phyloP scores from a whole-genome alignment of 2,888 invertebrate genomes.

The Dynastes hyllus region DNA sequence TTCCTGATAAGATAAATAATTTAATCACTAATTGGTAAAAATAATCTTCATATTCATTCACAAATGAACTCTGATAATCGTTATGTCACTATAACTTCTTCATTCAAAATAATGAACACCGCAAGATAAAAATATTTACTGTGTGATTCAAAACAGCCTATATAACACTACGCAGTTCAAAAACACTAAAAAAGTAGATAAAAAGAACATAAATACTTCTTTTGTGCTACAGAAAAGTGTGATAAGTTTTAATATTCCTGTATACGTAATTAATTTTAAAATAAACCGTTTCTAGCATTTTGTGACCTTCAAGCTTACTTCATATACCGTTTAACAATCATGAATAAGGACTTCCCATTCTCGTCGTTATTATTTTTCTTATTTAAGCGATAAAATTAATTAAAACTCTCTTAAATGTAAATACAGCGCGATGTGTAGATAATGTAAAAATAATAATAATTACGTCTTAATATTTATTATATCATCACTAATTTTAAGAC shows the following conservation, averaged over 20 bases:
- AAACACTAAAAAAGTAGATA: background rate
- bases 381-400: slow-evolving; percentile 50
- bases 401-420: slow-evolving; percentile 48
- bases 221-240: background rate
- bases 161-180: background rate
- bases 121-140: no score
- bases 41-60: no score
- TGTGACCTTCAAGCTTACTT: background rate
- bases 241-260: slow-evolving; percentile 16
- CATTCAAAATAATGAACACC: no score
- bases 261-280: background rate
- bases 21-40: no score
- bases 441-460: slow-evolving; percentile 25
- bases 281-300: background rate
- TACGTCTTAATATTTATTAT: slow-evolving; percentile 29
- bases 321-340: background rate
- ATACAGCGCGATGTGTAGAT: background rate
- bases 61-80: no score
- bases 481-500: slow-evolving; percentile 53
- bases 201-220: slow-evolving; percentile 2
- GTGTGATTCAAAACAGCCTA: no score
- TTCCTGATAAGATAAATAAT: no score
- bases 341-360: background rate
- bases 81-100: no score
- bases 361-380: background rate